Evolutionary conservation across 2,888 invertebrate species (phyloP).

Genomic region (Aleiodes testaceus): DNA sequence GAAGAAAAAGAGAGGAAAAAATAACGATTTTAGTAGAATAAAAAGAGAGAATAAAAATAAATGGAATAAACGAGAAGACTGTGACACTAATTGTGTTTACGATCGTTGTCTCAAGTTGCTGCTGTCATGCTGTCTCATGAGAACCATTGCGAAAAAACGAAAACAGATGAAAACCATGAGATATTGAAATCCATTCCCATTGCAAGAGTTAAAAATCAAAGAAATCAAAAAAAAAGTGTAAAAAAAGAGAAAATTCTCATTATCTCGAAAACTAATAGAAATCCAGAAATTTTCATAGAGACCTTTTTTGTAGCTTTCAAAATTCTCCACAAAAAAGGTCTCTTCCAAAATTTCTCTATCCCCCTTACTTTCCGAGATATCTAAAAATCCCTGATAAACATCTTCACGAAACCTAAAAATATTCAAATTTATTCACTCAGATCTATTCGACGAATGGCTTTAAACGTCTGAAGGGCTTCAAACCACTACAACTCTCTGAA

Average conservation of each 20-base stretch:
- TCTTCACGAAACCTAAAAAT: too few relatives aligned
- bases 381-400: too few relatives aligned
- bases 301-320: too few relatives aligned
- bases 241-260: too few relatives aligned
- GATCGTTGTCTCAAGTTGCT: constrained; percentile 53
- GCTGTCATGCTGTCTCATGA: constrained; percentile 17
- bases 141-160: constrained; percentile 1
- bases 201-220: too few relatives aligned
- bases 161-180: background rate
- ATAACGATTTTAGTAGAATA: background rate
- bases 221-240: too few relatives aligned
- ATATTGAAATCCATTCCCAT: background rate
- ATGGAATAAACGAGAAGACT: constrained; percentile 28
- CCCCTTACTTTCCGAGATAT: too few relatives aligned
- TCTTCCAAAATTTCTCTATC: too few relatives aligned
- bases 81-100: constrained; percentile 68
- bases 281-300: too few relatives aligned
- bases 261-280: too few relatives aligned
- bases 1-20: constrained; percentile 47
- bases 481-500: constrained; percentile 6
- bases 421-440: constrained; percentile 43
- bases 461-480: constrained; percentile 23
- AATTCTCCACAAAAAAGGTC: too few relatives aligned
- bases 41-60: constrained; percentile 47
- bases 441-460: constrained; percentile 21